Evolutionary conservation across 2,797 vertebrate genomes (phyloP), one percentile per base, ranked within the genome.

Genomic region (Rallus crepitans): DNA sequence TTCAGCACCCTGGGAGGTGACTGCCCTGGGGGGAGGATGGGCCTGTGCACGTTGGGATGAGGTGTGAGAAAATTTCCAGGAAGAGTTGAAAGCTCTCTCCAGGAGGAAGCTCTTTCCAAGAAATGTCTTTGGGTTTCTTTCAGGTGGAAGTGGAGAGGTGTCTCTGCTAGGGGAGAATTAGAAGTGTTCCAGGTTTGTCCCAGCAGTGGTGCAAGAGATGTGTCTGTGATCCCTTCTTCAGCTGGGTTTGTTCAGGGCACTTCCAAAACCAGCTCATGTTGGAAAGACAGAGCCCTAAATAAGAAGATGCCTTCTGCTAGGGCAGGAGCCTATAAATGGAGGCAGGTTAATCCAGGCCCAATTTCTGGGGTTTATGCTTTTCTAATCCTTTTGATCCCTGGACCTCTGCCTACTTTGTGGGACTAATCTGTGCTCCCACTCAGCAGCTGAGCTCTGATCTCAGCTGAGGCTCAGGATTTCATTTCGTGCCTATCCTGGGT

Each of bases 401-500:
- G 20, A n/a, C 9, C 24, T 31, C 27, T 27, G 7, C 19, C 4
- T 3, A 1, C 23, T 75, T 10, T 1, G 21, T 3, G 60, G 71
- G n/a, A 19, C 12, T 63, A 2, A 65, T n/a, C 60, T 2, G 39
- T 25, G 55, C 6, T 52, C 12, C 13, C 4, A 7, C 42, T 33
- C 55, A 3, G 45, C 24, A 64, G 68, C 56, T 4, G 6, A 42
- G 35, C n/a, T 55, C 86, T 17, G 40, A 15, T 10, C 35, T 3
- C 23, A 2, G 52, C 47, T 8, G 55, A 11, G 20, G 8, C 23
- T 47, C 40, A 1, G 5, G 7, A 1, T 20, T 37, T 8, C 4
- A 1, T 5, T 4, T 79, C 27, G 1, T 4, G 2, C 6, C 28
- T 6, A 1, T 8, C n/a, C 20, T 30, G 57, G 31, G 4, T 3